Evolutionary conservation across 2,888 invertebrate species (phyloP).

Genomic region (Cheilosia variabilis): DNA sequence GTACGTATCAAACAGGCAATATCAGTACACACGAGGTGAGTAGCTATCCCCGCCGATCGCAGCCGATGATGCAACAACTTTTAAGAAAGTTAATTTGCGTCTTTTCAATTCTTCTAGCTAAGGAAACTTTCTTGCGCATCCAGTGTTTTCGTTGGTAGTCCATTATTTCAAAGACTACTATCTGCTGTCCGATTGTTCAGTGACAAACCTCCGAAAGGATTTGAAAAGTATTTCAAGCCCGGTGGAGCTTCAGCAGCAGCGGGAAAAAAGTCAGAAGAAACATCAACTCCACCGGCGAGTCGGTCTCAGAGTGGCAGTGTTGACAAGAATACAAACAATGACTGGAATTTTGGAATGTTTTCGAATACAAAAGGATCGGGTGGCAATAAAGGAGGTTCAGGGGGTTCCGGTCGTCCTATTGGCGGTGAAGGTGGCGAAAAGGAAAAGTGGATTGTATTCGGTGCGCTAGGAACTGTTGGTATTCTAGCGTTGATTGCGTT

Average conservation of each 20-base stretch:
- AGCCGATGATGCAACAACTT: constrained; percentile 74
- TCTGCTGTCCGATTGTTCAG: constrained; percentile 85
- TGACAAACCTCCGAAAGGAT: constrained; percentile 95
- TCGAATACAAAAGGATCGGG: constrained; percentile 81
- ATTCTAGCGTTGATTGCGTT: constrained; percentile 89
- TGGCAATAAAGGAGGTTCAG: constrained; percentile 82
- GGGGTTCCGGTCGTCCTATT: constrained; percentile 86
- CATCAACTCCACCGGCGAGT: constrained; percentile 83
- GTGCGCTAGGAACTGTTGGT: constrained; percentile 89
- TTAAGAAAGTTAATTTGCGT: constrained; percentile 9
- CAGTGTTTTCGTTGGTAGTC: constrained; percentile 75
- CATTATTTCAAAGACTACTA: constrained; percentile 79
- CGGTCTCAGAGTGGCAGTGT: constrained; percentile 81
- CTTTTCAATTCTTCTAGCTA: constrained; percentile 31
- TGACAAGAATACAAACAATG: constrained; percentile 80
- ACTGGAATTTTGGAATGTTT: constrained; percentile 88
- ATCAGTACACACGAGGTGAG: constrained; percentile 83
- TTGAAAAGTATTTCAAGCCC: constrained; percentile 95
- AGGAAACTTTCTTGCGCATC: constrained; percentile 48
- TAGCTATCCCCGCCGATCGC: constrained; percentile 53
- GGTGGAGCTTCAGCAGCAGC: constrained; percentile 82
- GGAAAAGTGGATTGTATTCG: constrained; percentile 91
- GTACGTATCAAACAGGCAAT: constrained; percentile 82
- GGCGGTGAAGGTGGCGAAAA: constrained; percentile 87
- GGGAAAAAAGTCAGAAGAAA: constrained; percentile 81